Conservation (phyloP, 2,888 invertebrate genomes). For the Dyspetes luteomarginatus region DNA sequence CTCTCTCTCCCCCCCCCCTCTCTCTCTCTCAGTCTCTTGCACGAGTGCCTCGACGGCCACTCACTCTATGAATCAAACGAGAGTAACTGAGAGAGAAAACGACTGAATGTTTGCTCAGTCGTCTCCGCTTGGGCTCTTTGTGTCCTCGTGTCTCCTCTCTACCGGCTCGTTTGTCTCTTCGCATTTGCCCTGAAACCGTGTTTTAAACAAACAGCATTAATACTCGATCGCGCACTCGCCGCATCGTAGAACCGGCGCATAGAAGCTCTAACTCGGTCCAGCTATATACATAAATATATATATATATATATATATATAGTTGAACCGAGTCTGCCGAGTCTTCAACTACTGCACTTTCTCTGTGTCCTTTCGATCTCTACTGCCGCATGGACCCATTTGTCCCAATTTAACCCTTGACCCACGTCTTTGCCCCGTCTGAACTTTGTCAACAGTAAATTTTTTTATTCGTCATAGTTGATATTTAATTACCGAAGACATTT, state of each 20-base stretch:
- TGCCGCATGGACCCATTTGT: constrained; percentile 40
- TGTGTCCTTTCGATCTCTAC: constrained; percentile 25
- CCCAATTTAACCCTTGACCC: constrained; percentile 12
- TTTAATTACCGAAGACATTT: no score
- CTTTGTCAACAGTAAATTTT: neutral
- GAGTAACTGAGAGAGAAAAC: neutral
- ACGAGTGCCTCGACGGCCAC: constrained; percentile 48
- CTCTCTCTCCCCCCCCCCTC: constrained; percentile 8
- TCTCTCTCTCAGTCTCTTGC: constrained; percentile 1
- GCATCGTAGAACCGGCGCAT: constrained; percentile 4
- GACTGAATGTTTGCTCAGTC: constrained; percentile 77
- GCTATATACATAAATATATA: neutral
- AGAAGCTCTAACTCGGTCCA: neutral
- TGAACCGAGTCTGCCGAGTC: constrained; percentile 15
- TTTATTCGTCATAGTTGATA: neutral
- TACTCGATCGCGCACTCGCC: constrained; percentile 68
- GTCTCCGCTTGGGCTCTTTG: constrained; percentile 73
- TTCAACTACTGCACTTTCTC: constrained; percentile 50
- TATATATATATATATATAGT: neutral
- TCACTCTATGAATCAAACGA: constrained; percentile 69
- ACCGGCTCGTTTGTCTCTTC: constrained; percentile 76
- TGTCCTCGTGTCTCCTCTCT: constrained; percentile 65
- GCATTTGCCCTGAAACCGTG: constrained; percentile 70
- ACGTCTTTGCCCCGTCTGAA: neutral
- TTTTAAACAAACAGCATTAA: constrained; percentile 77